Evolutionary conservation across 2,797 vertebrate species (phyloP).

Genomic region (Neosilurus hyrtlii): DNA sequence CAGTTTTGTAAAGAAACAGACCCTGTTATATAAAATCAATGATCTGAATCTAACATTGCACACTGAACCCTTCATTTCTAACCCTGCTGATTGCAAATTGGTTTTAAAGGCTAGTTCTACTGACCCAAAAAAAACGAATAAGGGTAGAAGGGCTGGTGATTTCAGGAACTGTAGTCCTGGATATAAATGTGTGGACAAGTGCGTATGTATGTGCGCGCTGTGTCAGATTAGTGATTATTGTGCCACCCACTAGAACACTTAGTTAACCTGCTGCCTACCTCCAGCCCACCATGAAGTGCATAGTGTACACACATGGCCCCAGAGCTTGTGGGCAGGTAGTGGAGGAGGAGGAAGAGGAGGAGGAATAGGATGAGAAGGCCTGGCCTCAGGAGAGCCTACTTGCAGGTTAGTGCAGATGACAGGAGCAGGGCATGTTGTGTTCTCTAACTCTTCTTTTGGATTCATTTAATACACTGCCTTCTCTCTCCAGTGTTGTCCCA

Average conservation of each 20-base stretch:
- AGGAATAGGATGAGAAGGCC: constrained; percentile 60
- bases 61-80: background rate
- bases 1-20: background rate
- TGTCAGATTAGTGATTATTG: constrained; percentile 37
- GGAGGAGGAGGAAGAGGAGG: constrained; percentile 23
- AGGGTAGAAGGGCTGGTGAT: constrained; percentile 23
- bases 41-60: background rate
- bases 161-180: constrained; percentile 17
- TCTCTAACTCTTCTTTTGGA: background rate
- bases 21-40: background rate
- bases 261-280: constrained; percentile 50
- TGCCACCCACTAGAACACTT: constrained; percentile 41
- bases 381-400: constrained; percentile 61
- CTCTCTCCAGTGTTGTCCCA: background rate
- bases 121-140: background rate
- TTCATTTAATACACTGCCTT: background rate
- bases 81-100: background rate
- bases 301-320: constrained; percentile 25
- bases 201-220: constrained; percentile 2
- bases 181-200: background rate
- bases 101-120: background rate
- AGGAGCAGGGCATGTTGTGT: constrained; percentile 60
- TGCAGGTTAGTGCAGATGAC: constrained; percentile 66
- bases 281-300: constrained; percentile 31
- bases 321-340: constrained; percentile 34